Base-by-base conservation (phyloP, 2,113 vertebrate species). In the Orcinus orca region DNA sequence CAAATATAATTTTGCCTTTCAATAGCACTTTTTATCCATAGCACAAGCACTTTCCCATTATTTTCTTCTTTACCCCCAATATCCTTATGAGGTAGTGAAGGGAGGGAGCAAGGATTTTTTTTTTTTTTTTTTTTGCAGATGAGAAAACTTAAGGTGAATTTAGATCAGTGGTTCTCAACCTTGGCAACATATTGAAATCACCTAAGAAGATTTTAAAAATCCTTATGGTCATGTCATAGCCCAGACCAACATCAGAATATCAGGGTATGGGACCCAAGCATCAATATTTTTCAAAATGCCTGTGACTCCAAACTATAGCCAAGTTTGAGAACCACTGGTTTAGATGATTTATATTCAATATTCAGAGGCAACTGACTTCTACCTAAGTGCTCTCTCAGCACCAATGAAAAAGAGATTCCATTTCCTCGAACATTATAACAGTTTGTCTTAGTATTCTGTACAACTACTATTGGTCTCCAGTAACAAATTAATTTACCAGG, bases 391-490 rank as follows among this genome's bases (percentile, higher is more conserved):
- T 88, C 29, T 76, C 36, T 84, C 83, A 97, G 95, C 82, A 97
- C 65, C 55, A 77, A 73, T 65, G 58, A 88, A 86, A 93, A 91
- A 86, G 53, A 84, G 36, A 76, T 38, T 53, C 36, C 0, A 67
- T 12, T 53, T 73, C 92, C 91, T 97, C 96, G 86, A 93, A 90
- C 94, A 90, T 86, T 85, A 96, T 38, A 98, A 97, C 96, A 97
- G 94, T 98, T 98, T 98, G 97, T 98, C 98, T 98, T 95, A 97
- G 60, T 98, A 95, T 95, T 98, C 96, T 98, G 89, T 98, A 98
- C 95, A 98, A 97, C 97, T 97, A 98, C 96, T 96, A 95, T 70
- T 98, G 93, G 96, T 98, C 97, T 98, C 95, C 77, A 98, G 96
- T 97, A 98, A 98, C 98, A 98, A 98, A 94, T 97, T 98, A 97